These are phyloP conservation scores for Drosophila subquinaria DNA, from an alignment of 2,888 invertebrate species.

Conservation along the genomic window DNA sequence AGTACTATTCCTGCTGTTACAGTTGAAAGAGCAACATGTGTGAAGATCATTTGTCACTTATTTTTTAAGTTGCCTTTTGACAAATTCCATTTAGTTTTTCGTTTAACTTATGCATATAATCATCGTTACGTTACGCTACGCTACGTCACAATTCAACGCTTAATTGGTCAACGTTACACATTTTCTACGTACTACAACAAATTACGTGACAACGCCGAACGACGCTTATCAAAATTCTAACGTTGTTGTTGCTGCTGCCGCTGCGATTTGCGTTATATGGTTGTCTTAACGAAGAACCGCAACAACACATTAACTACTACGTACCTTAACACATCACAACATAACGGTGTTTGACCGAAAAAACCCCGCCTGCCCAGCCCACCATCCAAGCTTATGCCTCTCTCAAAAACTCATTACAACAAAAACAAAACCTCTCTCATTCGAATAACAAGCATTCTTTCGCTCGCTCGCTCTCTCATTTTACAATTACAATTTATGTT, in stretches of 20 bases:
- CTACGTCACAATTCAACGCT: constrained; percentile 33
- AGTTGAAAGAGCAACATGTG: constrained; percentile 27
- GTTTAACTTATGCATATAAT: constrained; percentile 47
- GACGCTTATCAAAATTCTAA: constrained; percentile 70
- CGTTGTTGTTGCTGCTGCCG: constrained; percentile 61
- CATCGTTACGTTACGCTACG: constrained; percentile 58
- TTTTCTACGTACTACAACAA: constrained; percentile 16
- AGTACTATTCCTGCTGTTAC: constrained; percentile 18
- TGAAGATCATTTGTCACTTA: constrained; percentile 20
- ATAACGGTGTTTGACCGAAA: not conserved
- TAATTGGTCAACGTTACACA: constrained; percentile 53
- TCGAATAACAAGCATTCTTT: constrained; percentile 17
- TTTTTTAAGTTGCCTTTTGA: constrained; percentile 49
- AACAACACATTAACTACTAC: constrained; percentile 39
- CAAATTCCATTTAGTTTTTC: constrained; percentile 57
- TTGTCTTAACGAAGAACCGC: constrained; percentile 36
- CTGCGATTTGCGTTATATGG: constrained; percentile 24
- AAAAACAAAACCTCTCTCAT: constrained; percentile 24
- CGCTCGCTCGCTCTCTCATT: constrained; percentile 40
- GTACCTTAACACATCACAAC: constrained; percentile 32
- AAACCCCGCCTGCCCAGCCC: constrained; percentile 1
- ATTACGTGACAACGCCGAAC: constrained; percentile 38
- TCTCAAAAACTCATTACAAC: constrained; percentile 13
- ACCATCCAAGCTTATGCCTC: constrained; percentile 43
- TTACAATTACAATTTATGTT: constrained; percentile 59